Evolutionary conservation across 2,797 vertebrate genomes (phyloP).

Genomic region (Lophotriccus pileatus): DNA sequence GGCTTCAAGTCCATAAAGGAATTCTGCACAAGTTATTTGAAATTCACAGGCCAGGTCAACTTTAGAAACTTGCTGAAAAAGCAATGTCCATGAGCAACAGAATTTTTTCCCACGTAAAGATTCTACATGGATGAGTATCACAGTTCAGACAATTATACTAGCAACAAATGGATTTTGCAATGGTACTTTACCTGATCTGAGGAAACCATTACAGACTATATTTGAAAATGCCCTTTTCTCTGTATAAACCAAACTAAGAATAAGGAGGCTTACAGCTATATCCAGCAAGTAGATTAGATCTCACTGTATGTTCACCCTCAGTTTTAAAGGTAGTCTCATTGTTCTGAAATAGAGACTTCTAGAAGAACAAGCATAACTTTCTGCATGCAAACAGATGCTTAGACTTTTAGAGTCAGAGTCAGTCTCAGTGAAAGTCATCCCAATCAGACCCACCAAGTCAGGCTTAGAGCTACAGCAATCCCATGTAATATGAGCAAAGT

Average conservation of each 20-base stretch:
- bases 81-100: neutral
- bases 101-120: neutral
- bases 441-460: neutral
- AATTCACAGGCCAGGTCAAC: neutral
- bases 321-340: neutral
- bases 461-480: neutral
- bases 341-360: neutral
- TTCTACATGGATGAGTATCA: neutral
- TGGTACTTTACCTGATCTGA: neutral
- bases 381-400: neutral
- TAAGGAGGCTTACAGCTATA: neutral
- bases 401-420: neutral
- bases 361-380: neutral
- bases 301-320: neutral
- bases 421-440: neutral
- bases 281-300: neutral
- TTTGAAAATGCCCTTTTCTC: neutral
- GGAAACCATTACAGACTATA: neutral
- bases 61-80: neutral
- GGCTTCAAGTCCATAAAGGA: slow-evolving; percentile 25
- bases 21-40: neutral
- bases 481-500: neutral
- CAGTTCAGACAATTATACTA: neutral
- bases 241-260: neutral
- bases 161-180: neutral